Percentiles rank a stretch among this genome's conserved stretches.
These are phyloP conservation scores for Alcedo atthis DNA, from an alignment of 2,797 vertebrate species.

Conservation along the genomic window DNA sequence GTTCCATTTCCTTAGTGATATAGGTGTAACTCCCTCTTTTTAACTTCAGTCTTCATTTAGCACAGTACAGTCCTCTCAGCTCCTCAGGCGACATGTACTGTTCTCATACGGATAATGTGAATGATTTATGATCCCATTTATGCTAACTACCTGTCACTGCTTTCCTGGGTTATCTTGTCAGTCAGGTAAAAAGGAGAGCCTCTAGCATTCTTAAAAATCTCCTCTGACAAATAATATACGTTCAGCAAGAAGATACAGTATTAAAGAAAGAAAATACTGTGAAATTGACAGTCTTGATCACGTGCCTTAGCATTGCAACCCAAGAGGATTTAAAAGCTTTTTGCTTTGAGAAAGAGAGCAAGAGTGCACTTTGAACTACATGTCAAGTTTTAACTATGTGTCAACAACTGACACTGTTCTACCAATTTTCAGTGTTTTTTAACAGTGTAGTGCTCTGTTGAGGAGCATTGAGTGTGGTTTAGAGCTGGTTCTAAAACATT, in stretches of 20 bases:
- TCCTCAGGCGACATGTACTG: neutral
- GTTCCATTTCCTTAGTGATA: neutral
- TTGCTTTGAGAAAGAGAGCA: neutral
- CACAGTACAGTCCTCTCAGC: fast-evolving
- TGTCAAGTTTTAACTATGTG: neutral
- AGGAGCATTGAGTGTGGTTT: neutral
- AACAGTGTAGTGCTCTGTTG: neutral
- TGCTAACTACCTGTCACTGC: neutral
- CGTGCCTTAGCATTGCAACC: neutral
- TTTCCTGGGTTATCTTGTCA: neutral
- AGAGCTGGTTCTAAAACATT: neutral
- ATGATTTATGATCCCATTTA: neutral
- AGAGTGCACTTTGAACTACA: fast-evolving
- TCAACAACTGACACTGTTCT: neutral
- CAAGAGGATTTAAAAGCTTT: neutral
- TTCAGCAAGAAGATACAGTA: neutral
- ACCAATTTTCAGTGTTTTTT: neutral
- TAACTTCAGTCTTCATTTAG: neutral
- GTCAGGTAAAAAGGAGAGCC: neutral
- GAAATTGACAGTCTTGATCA: neutral
- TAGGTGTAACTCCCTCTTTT: neutral
- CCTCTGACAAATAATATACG: neutral
- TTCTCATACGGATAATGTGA: neutral
- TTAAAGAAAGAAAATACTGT: neutral
- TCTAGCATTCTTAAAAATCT: neutral